Evolutionary conservation across 2,888 invertebrate species (phyloP).

Genomic region (Megaustenia siamemsis): DNA sequence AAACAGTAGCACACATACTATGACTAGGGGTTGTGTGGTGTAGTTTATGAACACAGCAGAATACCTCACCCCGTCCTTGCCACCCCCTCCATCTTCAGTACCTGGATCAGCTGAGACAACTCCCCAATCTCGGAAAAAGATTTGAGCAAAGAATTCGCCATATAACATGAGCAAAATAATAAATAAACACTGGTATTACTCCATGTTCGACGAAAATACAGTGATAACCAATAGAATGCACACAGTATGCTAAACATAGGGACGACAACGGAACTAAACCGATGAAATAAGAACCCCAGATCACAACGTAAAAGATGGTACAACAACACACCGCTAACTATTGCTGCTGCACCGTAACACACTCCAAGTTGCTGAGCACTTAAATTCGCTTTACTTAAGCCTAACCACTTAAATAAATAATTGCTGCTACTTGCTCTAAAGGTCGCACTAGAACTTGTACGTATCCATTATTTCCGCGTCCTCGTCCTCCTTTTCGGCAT

Average conservation of each 20-base stretch:
- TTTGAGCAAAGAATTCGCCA: slow-evolving; percentile 78
- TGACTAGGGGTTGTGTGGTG: slow-evolving; percentile 72
- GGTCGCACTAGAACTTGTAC: slow-evolving; percentile 81
- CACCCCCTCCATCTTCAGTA: neutral
- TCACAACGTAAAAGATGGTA: slow-evolving; percentile 74
- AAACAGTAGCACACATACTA: slow-evolving; percentile 72
- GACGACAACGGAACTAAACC: slow-evolving; percentile 74
- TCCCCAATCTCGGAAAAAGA: slow-evolving; percentile 60
- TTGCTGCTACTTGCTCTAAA: slow-evolving; percentile 74
- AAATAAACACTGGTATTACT: slow-evolving; percentile 78
- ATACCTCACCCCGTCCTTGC: slow-evolving; percentile 9
- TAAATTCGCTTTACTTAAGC: slow-evolving; percentile 67
- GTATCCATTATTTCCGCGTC: slow-evolving; percentile 89
- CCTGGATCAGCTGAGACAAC: slow-evolving; percentile 31
- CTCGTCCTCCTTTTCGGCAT: slow-evolving; percentile 73
- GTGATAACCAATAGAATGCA: slow-evolving; percentile 78
- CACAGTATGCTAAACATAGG: slow-evolving; percentile 78
- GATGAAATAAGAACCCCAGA: slow-evolving; percentile 74
- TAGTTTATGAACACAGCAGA: slow-evolving; percentile 55
- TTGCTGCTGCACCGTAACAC: slow-evolving; percentile 68
- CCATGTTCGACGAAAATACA: slow-evolving; percentile 78
- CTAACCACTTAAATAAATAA: slow-evolving; percentile 74
- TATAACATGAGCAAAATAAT: slow-evolving; percentile 77
- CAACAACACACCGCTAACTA: slow-evolving; percentile 65
- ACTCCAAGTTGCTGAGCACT: slow-evolving; percentile 70